Percentiles rank a stretch among this genome's conserved stretches.
phyloP scores from a whole-genome alignment of 2,113 vertebrate species.

The Boulengeromyrus knoepffleri region DNA sequence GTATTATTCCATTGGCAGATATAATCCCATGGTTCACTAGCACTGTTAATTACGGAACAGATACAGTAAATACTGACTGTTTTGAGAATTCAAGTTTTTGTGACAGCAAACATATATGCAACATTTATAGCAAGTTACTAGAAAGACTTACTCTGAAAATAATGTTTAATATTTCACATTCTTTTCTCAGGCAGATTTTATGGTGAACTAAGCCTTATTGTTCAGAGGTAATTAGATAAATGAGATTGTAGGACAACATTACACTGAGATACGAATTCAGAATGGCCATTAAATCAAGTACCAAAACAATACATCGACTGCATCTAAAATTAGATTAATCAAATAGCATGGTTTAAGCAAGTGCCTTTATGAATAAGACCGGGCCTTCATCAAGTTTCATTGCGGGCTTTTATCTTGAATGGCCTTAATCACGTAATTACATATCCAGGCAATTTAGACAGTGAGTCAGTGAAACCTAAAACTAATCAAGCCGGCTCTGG shows the following conservation, averaged over 20 bases:
- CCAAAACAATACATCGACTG: conserved; percentile 97
- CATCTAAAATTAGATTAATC: conserved; percentile 92
- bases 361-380: conserved; percentile 85
- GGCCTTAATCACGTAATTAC: conserved; percentile 92
- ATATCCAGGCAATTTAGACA: conserved; percentile 82
- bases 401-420: conserved; percentile 85
- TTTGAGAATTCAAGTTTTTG: neutral
- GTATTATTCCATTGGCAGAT: neutral
- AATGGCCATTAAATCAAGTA: conserved; percentile 95
- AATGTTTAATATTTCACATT: conserved; percentile 12
- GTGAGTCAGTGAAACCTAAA: conserved; percentile 76
- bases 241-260: conserved; percentile 55
- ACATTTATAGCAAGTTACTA: neutral
- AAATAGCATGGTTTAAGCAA: conserved; percentile 84
- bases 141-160: neutral
- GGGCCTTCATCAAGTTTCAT: conserved; percentile 94
- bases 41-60: neutral
- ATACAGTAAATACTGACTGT: neutral
- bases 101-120: neutral
- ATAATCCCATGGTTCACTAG: neutral
- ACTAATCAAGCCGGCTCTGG: conserved; percentile 68
- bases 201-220: conserved; percentile 71
- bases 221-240: conserved; percentile 78
- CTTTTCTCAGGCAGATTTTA: conserved; percentile 62
- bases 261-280: conserved; percentile 82